A percentile compares a stretch with the other conserved stretches of the same genome.
phyloP scores from a whole-genome alignment of 2,113 vertebrate species.

The Alouatta palliata region DNA sequence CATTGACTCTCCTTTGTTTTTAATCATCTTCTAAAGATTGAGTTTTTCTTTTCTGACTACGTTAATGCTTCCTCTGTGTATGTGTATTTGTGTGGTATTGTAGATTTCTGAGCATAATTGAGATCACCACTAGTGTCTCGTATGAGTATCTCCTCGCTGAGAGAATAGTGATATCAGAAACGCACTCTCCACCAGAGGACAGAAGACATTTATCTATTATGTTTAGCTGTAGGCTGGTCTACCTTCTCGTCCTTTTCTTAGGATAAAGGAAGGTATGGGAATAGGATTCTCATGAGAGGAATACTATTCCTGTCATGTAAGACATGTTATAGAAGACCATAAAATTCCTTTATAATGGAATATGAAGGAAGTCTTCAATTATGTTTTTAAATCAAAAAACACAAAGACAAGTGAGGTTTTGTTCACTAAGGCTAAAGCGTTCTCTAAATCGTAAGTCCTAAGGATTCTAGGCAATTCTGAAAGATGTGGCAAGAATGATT shows the following conservation, averaged over 20 bases:
- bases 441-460: not conserved
- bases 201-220: not conserved
- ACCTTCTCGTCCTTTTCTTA: not conserved
- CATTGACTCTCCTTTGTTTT: not conserved
- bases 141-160: not conserved
- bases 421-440: not conserved
- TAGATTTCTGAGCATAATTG: not conserved
- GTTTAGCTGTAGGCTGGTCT: not conserved
- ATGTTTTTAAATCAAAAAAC: not conserved
- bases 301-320: not conserved
- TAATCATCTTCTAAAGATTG: not conserved
- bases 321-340: not conserved
- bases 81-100: not conserved
- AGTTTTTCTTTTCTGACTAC: not conserved
- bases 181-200: not conserved
- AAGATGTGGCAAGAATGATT: not conserved
- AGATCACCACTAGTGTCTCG: not conserved
- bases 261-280: not conserved
- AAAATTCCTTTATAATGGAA: not conserved
- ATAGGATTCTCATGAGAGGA: not conserved
- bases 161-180: not conserved
- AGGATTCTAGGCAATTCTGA: not conserved
- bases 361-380: not conserved
- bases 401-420: slow-evolving; percentile 4
- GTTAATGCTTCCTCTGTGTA: not conserved